Evolutionary conservation across 2,113 vertebrate species (phyloP), one percentile per base, ranked within the genome.

Genomic region (Osmerus eperlanus): DNA sequence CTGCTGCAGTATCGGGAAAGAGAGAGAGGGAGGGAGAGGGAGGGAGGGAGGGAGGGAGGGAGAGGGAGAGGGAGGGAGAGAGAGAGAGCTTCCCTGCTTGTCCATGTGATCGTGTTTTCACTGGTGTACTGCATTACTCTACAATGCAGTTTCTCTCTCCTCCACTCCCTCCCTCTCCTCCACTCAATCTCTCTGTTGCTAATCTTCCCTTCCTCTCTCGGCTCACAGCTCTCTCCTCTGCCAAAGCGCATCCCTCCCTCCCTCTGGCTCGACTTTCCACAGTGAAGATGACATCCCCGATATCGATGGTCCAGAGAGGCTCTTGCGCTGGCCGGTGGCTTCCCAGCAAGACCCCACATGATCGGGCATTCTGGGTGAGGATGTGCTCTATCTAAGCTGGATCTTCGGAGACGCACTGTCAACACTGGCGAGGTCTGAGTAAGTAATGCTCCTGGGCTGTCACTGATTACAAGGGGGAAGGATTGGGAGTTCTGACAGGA

Each of bases 251-350:
- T 77, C 72, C 69, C 63, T 28, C 13, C 53, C n/a, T 60, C 67
- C 70, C 62, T 32, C 71, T 62, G 83, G 92, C 83, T 95, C 93
- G 88, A 89, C 92, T 89, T 95, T 93, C 93, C 92, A 83, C 91
- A 90, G 87, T 90, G 94, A 96, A 82, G 95, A 99, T 97, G 97
- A 95, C 93, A 95, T 92, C 91, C 95, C 91, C 87, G 88, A 94
- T 94, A 95, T 91, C 90, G 94, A 96, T 93, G 94, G 96, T 92
- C 89, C 95, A 88, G 93, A 95, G 90, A 94, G 93, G 92, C 94
- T 75, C 70, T 85, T 94, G 91, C 91, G 89, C 83, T 83, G 91
- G 91, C 92, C 88, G 92, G 92, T 94, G 91, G 93, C 95, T 93
- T 90, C 93, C 93, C 78, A 89, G 85, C 83, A 92, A 92, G 93